phyloP scores from a whole-genome alignment of 2,888 invertebrate genomes.

The Volucella bombylans region DNA sequence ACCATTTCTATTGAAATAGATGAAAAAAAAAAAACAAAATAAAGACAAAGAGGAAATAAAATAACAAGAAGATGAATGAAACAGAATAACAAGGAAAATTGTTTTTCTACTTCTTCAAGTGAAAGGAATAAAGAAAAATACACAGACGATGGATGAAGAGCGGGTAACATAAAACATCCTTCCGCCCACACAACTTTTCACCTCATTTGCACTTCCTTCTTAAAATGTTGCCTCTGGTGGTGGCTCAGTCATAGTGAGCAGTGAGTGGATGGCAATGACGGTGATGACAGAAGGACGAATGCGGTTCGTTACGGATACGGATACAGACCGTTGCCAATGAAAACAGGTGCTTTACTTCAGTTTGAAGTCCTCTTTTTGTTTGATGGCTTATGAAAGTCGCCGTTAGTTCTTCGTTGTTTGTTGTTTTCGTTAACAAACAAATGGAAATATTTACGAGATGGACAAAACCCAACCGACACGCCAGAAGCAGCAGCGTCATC shows the following conservation, averaged over 20 bases:
- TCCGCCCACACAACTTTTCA: constrained; percentile 51
- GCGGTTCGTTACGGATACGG: constrained; percentile 2
- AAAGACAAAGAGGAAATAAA: constrained; percentile 33
- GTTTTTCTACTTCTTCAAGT: constrained; percentile 27
- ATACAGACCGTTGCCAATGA: constrained; percentile 40
- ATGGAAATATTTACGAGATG: constrained; percentile 28
- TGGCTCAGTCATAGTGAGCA: neutral
- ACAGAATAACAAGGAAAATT: constrained; percentile 47
- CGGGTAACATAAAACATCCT: constrained; percentile 35
- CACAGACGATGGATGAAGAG: neutral
- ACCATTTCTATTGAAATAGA: neutral
- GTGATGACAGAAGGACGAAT: neutral
- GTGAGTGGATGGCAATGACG: neutral
- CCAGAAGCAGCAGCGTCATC: constrained; percentile 1
- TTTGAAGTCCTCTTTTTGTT: constrained; percentile 29
- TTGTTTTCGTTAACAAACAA: constrained; percentile 23
- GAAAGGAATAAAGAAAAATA: constrained; percentile 29
- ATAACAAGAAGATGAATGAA: constrained; percentile 10
- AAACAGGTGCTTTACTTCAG: constrained; percentile 52
- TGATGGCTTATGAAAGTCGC: constrained; percentile 10
- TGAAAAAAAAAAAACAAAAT: constrained; percentile 25
- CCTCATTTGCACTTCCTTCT: constrained; percentile 59
- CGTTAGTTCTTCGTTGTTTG: constrained; percentile 1
- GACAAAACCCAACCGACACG: constrained; percentile 1
- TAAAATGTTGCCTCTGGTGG: constrained; percentile 21